Evolutionary conservation across 2,113 vertebrate genomes (phyloP).

Genomic region (Passer montanus): DNA sequence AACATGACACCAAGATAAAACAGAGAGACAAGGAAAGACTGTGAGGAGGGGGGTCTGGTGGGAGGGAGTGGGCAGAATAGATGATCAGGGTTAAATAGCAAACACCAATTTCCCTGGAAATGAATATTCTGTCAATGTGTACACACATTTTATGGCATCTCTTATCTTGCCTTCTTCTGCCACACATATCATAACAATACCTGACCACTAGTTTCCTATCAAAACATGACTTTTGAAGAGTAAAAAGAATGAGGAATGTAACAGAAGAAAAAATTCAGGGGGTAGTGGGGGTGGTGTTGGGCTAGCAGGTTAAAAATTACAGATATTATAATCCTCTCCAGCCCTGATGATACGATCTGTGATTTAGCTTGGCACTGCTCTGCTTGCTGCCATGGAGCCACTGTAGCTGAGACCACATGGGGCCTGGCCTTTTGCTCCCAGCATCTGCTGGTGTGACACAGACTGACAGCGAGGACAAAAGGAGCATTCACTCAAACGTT

Average conservation of each 20-base stretch:
- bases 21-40: neutral
- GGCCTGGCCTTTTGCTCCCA: conserved; percentile 54
- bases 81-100: neutral
- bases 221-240: neutral
- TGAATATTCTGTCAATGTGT: neutral
- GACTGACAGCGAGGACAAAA: conserved; percentile 37
- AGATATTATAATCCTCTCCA: neutral
- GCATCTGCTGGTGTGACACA: conserved; percentile 54
- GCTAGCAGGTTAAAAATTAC: neutral
- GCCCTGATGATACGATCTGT: neutral
- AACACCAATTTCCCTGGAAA: neutral
- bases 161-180: neutral
- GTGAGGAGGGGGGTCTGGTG: neutral
- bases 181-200: neutral
- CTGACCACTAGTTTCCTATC: neutral
- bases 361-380: conserved; percentile 15
- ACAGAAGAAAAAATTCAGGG: neutral
- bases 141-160: neutral
- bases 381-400: conserved; percentile 22
- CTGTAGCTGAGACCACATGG: conserved; percentile 11
- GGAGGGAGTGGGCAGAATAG: neutral
- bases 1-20: neutral
- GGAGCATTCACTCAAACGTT: neutral
- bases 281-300: fast-evolving
- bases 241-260: neutral